phyloP scores from a whole-genome alignment of 2,113 vertebrate species.

The Paradoxurus hermaphroditus region DNA sequence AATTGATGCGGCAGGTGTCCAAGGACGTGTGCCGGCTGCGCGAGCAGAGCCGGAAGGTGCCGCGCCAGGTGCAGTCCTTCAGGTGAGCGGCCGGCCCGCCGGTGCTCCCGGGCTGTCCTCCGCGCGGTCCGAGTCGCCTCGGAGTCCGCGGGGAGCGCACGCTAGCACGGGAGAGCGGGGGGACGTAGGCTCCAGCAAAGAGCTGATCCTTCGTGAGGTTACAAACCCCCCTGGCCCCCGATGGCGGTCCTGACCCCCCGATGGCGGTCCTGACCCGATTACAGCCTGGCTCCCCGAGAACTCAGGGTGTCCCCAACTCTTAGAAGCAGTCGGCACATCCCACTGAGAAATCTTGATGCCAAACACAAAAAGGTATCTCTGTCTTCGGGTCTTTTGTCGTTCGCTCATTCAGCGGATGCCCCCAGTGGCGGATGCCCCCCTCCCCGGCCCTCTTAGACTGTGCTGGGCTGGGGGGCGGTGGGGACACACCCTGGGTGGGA shows the following conservation, averaged over 20 bases:
- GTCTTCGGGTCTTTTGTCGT: neutral
- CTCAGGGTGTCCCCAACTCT: neutral
- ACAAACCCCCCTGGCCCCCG: neutral
- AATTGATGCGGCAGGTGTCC: conserved; percentile 88
- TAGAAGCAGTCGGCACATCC: neutral
- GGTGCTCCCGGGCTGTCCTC: neutral
- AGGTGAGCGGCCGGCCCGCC: conserved; percentile 75
- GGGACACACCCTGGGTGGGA: neutral
- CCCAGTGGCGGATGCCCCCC: too few relatives aligned
- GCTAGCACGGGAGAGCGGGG: too few relatives aligned
- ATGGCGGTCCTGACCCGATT: too few relatives aligned
- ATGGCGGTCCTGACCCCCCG: neutral
- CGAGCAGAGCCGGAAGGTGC: conserved; percentile 89
- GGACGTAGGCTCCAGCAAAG: too few relatives aligned
- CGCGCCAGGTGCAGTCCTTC: conserved; percentile 90
- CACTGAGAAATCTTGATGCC: neutral
- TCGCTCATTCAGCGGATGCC: neutral
- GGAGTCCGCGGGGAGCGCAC: neutral
- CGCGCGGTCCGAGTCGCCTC: fast-evolving
- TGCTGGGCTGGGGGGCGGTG: too few relatives aligned
- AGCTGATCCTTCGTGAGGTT: neutral
- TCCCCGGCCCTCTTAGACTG: too few relatives aligned
- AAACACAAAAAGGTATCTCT: neutral
- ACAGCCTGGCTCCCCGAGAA: neutral
- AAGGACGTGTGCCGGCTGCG: conserved; percentile 89